These are phyloP conservation scores for Halesus radiatus DNA, from an alignment of 1,140 invertebrate species.

Conservation along the genomic window DNA sequence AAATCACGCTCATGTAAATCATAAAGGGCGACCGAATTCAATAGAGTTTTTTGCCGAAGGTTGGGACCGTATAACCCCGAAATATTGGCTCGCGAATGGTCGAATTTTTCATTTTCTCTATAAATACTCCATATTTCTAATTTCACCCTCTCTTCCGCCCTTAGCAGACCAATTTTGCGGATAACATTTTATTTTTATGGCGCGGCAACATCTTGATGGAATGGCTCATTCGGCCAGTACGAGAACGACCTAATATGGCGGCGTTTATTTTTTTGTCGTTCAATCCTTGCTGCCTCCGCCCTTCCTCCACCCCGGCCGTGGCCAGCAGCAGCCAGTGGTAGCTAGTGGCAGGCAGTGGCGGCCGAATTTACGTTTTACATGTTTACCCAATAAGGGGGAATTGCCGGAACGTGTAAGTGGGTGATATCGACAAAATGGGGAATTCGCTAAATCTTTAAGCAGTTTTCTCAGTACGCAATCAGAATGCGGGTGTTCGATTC, in stretches of 20 bases:
- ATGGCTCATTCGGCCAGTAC: conserved; percentile 54
- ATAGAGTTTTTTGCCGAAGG: background rate
- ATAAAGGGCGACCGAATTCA: background rate
- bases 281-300: conserved; percentile 9
- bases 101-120: conserved; percentile 38
- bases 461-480: conserved; percentile 8
- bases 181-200: conserved; percentile 58
- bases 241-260: conserved; percentile 49
- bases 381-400: conserved; percentile 35
- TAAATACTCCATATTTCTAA: conserved; percentile 38
- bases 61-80: background rate
- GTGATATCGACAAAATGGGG: conserved; percentile 11
- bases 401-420: conserved; percentile 10
- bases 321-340: too few relatives aligned
- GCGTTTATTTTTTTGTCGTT: conserved; percentile 51
- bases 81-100: conserved; percentile 19
- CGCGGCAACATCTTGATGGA: conserved; percentile 56
- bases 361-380: conserved; percentile 37
- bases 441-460: background rate
- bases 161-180: conserved; percentile 54
- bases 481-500: too few relatives aligned
- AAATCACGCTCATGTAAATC: background rate
- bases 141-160: conserved; percentile 17
- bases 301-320: background rate
- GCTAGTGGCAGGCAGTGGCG: background rate